Conservation (phyloP, 2,888 invertebrate species). For the Celastrina argiolus region DNA sequence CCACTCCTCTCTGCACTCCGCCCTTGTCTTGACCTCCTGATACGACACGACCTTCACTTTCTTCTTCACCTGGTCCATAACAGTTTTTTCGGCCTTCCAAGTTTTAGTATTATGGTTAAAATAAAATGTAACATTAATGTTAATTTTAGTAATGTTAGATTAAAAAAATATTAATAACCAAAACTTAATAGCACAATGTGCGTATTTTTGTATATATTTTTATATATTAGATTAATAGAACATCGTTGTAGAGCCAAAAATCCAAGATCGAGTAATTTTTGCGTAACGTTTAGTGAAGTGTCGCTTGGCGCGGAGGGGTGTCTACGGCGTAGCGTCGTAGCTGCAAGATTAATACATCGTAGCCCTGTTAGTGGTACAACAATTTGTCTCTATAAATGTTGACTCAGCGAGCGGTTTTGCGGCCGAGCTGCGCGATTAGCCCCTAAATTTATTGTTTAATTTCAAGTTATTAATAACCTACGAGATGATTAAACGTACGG, state of each 20-base stretch:
- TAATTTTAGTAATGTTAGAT: too few relatives aligned
- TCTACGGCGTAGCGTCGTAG: slow-evolving; percentile 50
- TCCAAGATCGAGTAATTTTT: neutral
- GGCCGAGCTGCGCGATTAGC: slow-evolving; percentile 73
- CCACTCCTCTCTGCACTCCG: too few relatives aligned
- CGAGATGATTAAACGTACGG: slow-evolving; percentile 73
- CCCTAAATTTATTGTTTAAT: slow-evolving; percentile 76
- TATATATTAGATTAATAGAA: too few relatives aligned
- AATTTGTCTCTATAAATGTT: slow-evolving; percentile 79
- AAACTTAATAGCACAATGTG: too few relatives aligned
- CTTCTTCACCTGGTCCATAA: too few relatives aligned
- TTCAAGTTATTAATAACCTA: slow-evolving; percentile 75
- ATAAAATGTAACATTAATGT: too few relatives aligned
- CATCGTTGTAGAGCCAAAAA: neutral
- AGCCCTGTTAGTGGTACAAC: slow-evolving; percentile 69
- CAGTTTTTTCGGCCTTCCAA: too few relatives aligned
- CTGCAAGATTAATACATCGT: slow-evolving; percentile 73
- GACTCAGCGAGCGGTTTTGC: slow-evolving; percentile 69
- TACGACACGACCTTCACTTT: too few relatives aligned
- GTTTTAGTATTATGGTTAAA: too few relatives aligned
- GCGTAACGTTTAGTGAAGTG: slow-evolving; percentile 55
- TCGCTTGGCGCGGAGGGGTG: slow-evolving; percentile 40
- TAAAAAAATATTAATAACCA: too few relatives aligned
- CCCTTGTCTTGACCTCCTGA: too few relatives aligned
- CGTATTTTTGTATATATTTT: too few relatives aligned